Base-by-base conservation (phyloP, 2,113 vertebrate genomes). In the Mohoua ochrocephala region DNA sequence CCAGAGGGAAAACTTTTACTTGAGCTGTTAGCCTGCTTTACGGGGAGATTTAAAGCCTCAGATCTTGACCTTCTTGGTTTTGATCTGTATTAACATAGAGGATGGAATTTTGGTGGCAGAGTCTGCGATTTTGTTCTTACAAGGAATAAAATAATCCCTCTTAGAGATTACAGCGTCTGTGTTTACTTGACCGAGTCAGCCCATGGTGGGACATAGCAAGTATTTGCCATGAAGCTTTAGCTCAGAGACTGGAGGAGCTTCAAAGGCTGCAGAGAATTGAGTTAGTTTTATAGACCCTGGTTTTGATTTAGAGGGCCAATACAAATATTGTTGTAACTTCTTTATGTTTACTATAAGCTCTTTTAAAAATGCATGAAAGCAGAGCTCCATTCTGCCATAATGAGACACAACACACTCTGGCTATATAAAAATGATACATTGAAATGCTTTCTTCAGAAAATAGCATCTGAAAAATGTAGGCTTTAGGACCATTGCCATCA, bases 251-350 rank as follows among this genome's bases (percentile, higher is more conserved):
- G 56, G 23, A 86, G 52, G 69, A 92, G 53, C 93, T 97, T 97
- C 95, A 95, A 97, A 95, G 81, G 56, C 82, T 96, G 86, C 5
- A 82, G 63, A 70, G 93, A 93, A 74, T 10, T 82, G 88, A 92
- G 85, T 97, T 97, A 97, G 96, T 97, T 97, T 98, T 97, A 96
- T 85, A 89, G 93, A 91, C 74, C 83, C 88, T 93, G 73, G 60
- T 94, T 89, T 97, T 96, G 96, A 98, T 98, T 98, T 98, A 97
- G 71, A 90, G 89, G 96, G 65, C 78, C 96, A 97, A 95, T 97
- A 93, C 92, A 94, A 95, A 93, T 91, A 91, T 87, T 95, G 92
- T 81, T 80, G 80, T 91, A 89, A 45, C 53, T 93, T 85, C 65
- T 93, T 91, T 92, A 91, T 89, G 87, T 61, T 97, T 87, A 85